Evolutionary conservation across 1,140 invertebrate genomes (phyloP).

Genomic region (Cylas formicarius): DNA sequence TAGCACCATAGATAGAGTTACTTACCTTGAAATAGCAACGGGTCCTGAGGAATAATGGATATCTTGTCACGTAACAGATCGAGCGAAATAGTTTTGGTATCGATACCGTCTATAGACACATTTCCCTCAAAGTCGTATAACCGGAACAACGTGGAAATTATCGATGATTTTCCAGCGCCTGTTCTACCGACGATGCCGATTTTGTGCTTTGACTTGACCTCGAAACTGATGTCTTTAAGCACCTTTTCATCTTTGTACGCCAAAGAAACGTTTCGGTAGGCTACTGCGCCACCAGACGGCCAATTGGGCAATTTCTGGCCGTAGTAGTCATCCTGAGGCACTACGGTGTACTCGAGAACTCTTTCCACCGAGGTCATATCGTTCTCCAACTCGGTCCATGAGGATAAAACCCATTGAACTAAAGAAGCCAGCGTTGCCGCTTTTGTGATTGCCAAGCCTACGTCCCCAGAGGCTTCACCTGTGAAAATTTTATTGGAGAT

Average conservation of each 20-base stretch:
- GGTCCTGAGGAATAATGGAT: constrained; percentile 81
- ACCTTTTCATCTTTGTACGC: constrained; percentile 54
- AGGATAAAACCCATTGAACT: constrained; percentile 56
- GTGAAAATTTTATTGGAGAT: no score
- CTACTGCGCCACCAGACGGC: constrained; percentile 64
- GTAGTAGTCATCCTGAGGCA: constrained; percentile 40
- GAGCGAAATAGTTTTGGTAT: constrained; percentile 54
- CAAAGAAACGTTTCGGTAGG: constrained; percentile 59
- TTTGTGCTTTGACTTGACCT: constrained; percentile 51
- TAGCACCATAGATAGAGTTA: no score
- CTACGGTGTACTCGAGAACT: constrained; percentile 56
- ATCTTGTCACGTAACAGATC: constrained; percentile 68
- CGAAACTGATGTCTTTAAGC: constrained; percentile 65
- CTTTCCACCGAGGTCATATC: constrained; percentile 74
- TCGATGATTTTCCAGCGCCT: constrained; percentile 76
- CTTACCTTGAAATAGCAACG: constrained; percentile 66
- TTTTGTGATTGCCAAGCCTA: constrained; percentile 55
- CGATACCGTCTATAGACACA: constrained; percentile 53
- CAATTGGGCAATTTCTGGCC: constrained; percentile 48
- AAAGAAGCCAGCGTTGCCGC: constrained; percentile 51
- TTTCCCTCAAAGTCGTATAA: constrained; percentile 46
- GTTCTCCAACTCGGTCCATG: constrained; percentile 59
- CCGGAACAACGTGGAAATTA: constrained; percentile 65
- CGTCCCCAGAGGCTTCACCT: constrained; percentile 46
- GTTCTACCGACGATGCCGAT: constrained; percentile 73